Evolutionary conservation across 30 jellyfish, hydroid and myxozoan genomes (phyloP).

Genomic region (Catostylus mosaicus): DNA sequence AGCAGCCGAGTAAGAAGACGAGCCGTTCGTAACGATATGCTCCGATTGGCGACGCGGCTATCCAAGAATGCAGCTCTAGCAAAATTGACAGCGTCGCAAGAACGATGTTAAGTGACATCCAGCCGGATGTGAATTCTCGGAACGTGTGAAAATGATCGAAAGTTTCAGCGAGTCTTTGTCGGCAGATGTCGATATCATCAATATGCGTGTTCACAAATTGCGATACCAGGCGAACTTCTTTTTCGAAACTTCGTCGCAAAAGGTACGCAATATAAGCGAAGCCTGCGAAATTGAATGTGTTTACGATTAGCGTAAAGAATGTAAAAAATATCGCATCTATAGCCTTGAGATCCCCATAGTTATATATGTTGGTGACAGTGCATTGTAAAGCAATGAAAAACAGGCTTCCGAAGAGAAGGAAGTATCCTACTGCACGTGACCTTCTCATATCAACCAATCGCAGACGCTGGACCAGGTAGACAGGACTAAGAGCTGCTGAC

Average conservation of each 20-base stretch:
- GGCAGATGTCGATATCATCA: conserved; percentile 91
- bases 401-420: conserved; percentile 80
- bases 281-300: conserved; percentile 91
- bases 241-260: conserved; percentile 92
- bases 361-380: conserved; percentile 77
- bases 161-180: conserved; percentile 93
- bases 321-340: conserved; percentile 74
- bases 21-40: conserved; percentile 87
- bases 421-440: conserved; percentile 95
- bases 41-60: conserved; percentile 76
- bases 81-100: conserved; percentile 79
- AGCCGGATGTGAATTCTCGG: conserved; percentile 98
- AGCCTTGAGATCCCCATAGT: conserved; percentile 60
- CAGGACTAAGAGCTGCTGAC: conserved; percentile 95
- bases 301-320: conserved; percentile 77
- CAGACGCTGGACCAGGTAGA: conserved; percentile 92
- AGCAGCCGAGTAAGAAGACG: conserved; percentile 82
- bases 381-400: conserved; percentile 91
- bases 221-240: conserved; percentile 94
- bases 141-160: conserved; percentile 93
- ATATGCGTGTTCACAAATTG: conserved; percentile 72
- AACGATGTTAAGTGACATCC: conserved; percentile 95
- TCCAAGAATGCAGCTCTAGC: conserved; percentile 95
- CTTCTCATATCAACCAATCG: conserved; percentile 96
- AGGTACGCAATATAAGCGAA: conserved; percentile 87